Conservation (phyloP, 2,113 vertebrate genomes). For the Pteruthius melanotis region DNA sequence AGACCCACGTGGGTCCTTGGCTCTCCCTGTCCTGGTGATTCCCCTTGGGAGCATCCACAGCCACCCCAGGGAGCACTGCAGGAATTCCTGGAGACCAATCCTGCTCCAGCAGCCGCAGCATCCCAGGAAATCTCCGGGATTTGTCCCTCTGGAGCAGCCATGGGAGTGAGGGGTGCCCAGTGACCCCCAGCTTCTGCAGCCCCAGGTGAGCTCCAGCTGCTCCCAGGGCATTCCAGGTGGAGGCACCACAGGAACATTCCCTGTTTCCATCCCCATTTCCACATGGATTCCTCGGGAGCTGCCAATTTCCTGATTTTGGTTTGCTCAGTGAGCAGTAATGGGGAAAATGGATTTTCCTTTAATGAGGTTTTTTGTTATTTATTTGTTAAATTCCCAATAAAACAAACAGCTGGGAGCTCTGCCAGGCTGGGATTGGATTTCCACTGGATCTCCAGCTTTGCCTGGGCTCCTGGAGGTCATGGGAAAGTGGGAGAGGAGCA, state of each 20-base stretch:
- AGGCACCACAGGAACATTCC: background rate
- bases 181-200: background rate
- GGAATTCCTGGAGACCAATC: background rate
- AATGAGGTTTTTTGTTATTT: background rate
- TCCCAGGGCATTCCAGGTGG: background rate
- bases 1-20: accelerated
- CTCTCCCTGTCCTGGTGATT: background rate
- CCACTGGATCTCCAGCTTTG: accelerated
- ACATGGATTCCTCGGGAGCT: background rate
- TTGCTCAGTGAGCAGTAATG: background rate
- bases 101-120: background rate
- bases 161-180: background rate
- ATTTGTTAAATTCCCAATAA: background rate
- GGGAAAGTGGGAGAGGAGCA: background rate
- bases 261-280: background rate
- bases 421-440: background rate
- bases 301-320: background rate
- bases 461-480: background rate
- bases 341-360: background rate
- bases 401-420: background rate
- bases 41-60: background rate
- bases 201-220: background rate
- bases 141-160: background rate
- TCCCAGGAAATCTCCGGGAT: background rate
- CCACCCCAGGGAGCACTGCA: background rate